A percentile compares a stretch with the other conserved stretches of the same genome.
phyloP scores from a whole-genome alignment of 1,140 invertebrate genomes.

The Megalopta genalis region DNA sequence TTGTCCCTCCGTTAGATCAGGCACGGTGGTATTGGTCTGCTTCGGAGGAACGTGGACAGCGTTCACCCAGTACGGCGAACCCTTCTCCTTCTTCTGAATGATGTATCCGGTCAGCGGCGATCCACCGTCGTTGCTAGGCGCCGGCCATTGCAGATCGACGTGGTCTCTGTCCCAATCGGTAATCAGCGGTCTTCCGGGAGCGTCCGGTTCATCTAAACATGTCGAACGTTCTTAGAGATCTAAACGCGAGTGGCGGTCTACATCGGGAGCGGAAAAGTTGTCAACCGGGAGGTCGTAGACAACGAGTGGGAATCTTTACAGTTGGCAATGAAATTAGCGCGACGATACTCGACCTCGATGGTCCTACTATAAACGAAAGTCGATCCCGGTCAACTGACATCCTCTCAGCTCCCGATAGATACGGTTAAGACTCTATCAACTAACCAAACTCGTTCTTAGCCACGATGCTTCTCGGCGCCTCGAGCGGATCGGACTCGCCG shows the following conservation, averaged over 20 bases:
- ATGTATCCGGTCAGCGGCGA: conserved; percentile 95
- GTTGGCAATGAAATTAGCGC: too few relatives aligned
- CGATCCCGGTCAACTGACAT: too few relatives aligned
- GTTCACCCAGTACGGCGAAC: conserved; percentile 93
- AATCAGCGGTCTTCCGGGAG: conserved; percentile 92
- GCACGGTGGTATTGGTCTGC: conserved; percentile 89
- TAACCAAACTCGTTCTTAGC: conserved; percentile 95
- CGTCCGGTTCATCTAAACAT: conserved; percentile 90
- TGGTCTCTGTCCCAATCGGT: conserved; percentile 96
- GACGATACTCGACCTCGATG: too few relatives aligned
- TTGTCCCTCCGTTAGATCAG: conserved; percentile 94
- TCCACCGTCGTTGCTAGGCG: conserved; percentile 93
- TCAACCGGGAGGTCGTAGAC: too few relatives aligned
- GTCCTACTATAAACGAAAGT: too few relatives aligned
- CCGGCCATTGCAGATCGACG: conserved; percentile 94
- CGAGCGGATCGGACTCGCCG: conserved; percentile 95
- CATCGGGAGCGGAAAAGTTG: too few relatives aligned
- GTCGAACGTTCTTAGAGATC: background rate
- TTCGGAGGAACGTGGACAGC: conserved; percentile 91
- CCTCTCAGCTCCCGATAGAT: too few relatives aligned
- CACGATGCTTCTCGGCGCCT: conserved; percentile 91
- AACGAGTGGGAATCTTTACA: too few relatives aligned
- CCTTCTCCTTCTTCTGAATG: conserved; percentile 97
- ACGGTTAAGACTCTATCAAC: background rate
- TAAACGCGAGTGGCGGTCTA: too few relatives aligned